phyloP scores from a whole-genome alignment of 1,140 invertebrate genomes.

The Rhizoglyphus robini region DNA sequence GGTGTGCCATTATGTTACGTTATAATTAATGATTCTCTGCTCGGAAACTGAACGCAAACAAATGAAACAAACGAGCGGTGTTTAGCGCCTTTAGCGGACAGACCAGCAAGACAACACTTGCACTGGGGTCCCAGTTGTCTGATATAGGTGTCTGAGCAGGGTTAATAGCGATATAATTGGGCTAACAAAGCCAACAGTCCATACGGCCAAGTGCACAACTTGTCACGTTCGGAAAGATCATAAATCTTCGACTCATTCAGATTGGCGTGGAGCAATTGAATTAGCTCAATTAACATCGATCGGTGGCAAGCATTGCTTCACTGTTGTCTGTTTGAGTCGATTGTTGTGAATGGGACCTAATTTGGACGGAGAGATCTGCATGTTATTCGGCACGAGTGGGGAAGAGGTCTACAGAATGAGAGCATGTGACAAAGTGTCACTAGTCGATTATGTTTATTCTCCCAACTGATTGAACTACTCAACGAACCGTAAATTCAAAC shows the following conservation, averaged over 20 bases:
- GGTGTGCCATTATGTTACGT: not conserved
- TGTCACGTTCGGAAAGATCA: constrained; percentile 3
- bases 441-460: too few relatives aligned
- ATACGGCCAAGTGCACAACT: not conserved
- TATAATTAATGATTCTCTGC: constrained; percentile 9
- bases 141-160: not conserved
- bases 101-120: not conserved
- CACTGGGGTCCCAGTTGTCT: not conserved
- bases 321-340: not conserved
- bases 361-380: too few relatives aligned
- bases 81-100: not conserved
- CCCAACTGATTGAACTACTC: not conserved
- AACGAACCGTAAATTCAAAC: not conserved
- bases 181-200: not conserved
- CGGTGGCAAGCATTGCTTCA: not conserved
- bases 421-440: too few relatives aligned
- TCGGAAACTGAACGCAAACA: not conserved
- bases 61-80: not conserved
- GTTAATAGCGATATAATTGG: constrained; percentile 9
- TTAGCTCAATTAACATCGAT: constrained; percentile 8
- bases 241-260: constrained; percentile 3
- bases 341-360: too few relatives aligned
- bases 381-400: too few relatives aligned
- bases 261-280: not conserved
- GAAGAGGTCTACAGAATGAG: too few relatives aligned